Evolutionary conservation across 1,140 invertebrate species (phyloP), one percentile per base, ranked within the genome.

Genomic region (Ditylenchus dipsaci): DNA sequence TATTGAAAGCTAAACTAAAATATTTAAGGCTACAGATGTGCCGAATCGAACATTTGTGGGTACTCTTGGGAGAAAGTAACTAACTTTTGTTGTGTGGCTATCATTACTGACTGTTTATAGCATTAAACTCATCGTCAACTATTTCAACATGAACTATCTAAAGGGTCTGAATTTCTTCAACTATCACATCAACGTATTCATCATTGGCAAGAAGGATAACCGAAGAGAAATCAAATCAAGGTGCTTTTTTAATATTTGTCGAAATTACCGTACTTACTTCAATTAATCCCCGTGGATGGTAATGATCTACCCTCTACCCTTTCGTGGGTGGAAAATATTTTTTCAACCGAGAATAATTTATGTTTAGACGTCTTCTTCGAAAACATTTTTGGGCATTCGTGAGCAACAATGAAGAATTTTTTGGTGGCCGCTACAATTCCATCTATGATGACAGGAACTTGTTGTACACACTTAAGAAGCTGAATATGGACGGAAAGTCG

Each of bases 71-170:
- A 38, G 11, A 11, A 38, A 11, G 33, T 38, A 38, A 38, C 3
- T 38, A 38, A n/a, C n/a, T 11, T 38, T 38, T 3, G 33, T 38
- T 5, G 11, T 38, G 33, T 38, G 11, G 33, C 33, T 38, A 11
- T 5, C 11, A 5, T 38, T 38, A 38, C 33, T 38, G 11, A 38
- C 3, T 11, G 33, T 38, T 38, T 11, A n/a, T n/a, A 38, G 33
- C 33, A 61, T 61, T n/a, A 30, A 30, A 13, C 38, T 61, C n/a
- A 30, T 61, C 26, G 59, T 27, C 8, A 61, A 61, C 21, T 61
- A 33, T n/a, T 61, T 61, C 59, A 61, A 61, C 19, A 33, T 61
- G 59, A 61, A 61, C 59, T 61, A 61, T 29, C n/a, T 7, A 3
- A 21, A 30, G n/a, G 38, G 38, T 19, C 59, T 19, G 1, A 19